Conservation (phyloP, 1,140 invertebrate genomes). For the Heliconius himera region DNA sequence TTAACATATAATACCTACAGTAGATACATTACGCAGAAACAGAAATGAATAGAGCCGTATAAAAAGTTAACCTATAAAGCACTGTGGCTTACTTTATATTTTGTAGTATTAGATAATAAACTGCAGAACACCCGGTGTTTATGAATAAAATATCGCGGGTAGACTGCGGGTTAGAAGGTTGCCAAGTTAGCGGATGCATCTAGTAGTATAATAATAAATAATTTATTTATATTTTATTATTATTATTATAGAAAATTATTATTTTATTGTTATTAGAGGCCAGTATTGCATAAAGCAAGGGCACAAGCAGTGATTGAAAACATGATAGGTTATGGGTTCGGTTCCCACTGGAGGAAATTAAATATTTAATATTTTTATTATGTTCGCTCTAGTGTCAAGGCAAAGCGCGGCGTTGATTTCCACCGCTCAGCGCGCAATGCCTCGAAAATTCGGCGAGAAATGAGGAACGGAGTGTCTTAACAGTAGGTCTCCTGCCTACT, state of each 20-base stretch:
- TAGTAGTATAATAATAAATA: neutral
- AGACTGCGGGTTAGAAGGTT: constrained; percentile 28
- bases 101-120: constrained; percentile 41
- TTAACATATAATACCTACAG: neutral
- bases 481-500: too few relatives aligned
- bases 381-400: too few relatives aligned
- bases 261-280: neutral
- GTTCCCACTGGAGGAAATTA: neutral
- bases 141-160: constrained; percentile 58
- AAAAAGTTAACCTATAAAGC: constrained; percentile 31
- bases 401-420: too few relatives aligned
- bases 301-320: too few relatives aligned
- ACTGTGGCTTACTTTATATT: constrained; percentile 31
- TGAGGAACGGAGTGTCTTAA: too few relatives aligned
- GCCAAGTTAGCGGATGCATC: constrained; percentile 37
- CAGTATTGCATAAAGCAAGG: too few relatives aligned
- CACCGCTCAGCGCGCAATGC: too few relatives aligned
- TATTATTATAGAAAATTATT: neutral
- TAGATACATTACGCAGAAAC: neutral
- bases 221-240: neutral
- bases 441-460: too few relatives aligned
- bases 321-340: neutral
- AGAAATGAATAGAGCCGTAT: constrained; percentile 8
- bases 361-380: neutral
- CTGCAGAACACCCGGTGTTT: constrained; percentile 41